These are phyloP conservation scores for Acrossocheilus wenchowensis DNA, from an alignment of 2,797 vertebrate genomes.

Conservation along the genomic window DNA sequence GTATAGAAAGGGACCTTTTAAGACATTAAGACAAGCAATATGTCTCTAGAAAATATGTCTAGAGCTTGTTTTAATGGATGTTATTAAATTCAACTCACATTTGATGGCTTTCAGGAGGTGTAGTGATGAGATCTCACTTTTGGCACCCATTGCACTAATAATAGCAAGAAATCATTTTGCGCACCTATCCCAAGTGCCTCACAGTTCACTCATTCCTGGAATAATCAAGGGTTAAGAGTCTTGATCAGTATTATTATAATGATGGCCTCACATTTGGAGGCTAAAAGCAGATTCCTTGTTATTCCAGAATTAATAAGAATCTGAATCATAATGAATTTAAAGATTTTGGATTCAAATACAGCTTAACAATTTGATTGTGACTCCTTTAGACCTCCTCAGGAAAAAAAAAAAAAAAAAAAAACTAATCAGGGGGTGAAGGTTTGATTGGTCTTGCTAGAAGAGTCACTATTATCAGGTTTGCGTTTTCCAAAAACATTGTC, in stretches of 20 bases:
- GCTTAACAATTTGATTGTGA: too few relatives aligned
- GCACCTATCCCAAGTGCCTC: background rate
- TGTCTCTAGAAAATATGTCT: background rate
- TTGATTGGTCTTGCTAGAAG: too few relatives aligned
- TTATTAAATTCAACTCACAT: constrained; percentile 24
- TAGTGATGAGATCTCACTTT: constrained; percentile 1
- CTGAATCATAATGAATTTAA: background rate
- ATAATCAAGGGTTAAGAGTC: background rate
- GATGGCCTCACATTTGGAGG: background rate
- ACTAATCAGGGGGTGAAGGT: too few relatives aligned
- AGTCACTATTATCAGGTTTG: too few relatives aligned
- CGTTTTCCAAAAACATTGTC: too few relatives aligned
- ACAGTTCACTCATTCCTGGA: background rate
- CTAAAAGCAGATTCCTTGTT: background rate
- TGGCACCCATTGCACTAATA: constrained; percentile 9
- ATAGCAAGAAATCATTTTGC: background rate
- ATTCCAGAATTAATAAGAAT: background rate
- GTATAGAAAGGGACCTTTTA: constrained; percentile 1
- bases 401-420: too few relatives aligned
- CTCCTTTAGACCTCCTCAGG: too few relatives aligned
- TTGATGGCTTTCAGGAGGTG: constrained; percentile 7
- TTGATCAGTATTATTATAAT: background rate
- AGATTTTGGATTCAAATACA: too few relatives aligned
- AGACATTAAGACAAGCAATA: constrained; percentile 23
- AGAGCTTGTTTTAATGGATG: constrained; percentile 28